phyloP scores from a whole-genome alignment of 2,888 invertebrate species.

The Melanostoma scalare region DNA sequence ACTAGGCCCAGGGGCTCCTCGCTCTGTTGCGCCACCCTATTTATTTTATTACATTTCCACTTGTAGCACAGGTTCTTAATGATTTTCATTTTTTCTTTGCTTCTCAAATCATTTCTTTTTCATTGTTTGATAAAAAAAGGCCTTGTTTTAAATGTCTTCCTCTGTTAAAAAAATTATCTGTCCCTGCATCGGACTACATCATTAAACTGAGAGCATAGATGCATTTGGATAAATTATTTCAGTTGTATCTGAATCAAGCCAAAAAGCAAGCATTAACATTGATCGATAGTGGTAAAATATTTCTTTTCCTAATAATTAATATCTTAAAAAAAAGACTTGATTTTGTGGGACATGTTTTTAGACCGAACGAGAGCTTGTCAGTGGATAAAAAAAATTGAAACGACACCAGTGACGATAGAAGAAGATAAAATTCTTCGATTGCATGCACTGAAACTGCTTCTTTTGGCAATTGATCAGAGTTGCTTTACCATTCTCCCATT shows the following conservation, averaged over 20 bases:
- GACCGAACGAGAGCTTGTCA: constrained; percentile 68
- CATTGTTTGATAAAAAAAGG: not conserved
- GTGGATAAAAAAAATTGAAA: constrained; percentile 71
- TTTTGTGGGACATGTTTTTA: constrained; percentile 16
- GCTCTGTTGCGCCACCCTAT: too few relatives aligned
- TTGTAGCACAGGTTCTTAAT: not conserved
- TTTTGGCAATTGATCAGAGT: constrained; percentile 81
- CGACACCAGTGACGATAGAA: constrained; percentile 13
- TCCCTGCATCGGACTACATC: constrained; percentile 19
- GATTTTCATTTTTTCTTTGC: not conserved
- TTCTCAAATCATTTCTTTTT: constrained; percentile 20
- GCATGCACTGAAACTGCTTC: constrained; percentile 81
- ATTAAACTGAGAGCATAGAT: constrained; percentile 38
- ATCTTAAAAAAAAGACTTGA: not conserved
- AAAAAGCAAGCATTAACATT: constrained; percentile 59
- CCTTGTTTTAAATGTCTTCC: constrained; percentile 15
- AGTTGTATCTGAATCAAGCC: constrained; percentile 56
- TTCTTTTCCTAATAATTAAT: not conserved
- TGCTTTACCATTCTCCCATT: constrained; percentile 81
- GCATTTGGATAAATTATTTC: constrained; percentile 51
- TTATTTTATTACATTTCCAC: too few relatives aligned
- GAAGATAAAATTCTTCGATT: constrained; percentile 27
- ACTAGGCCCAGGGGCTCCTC: too few relatives aligned
- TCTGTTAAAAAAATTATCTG: constrained; percentile 34
- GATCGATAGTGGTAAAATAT: constrained; percentile 45